phyloP scores from a whole-genome alignment of 2,888 invertebrate genomes.

The Amiota minor region DNA sequence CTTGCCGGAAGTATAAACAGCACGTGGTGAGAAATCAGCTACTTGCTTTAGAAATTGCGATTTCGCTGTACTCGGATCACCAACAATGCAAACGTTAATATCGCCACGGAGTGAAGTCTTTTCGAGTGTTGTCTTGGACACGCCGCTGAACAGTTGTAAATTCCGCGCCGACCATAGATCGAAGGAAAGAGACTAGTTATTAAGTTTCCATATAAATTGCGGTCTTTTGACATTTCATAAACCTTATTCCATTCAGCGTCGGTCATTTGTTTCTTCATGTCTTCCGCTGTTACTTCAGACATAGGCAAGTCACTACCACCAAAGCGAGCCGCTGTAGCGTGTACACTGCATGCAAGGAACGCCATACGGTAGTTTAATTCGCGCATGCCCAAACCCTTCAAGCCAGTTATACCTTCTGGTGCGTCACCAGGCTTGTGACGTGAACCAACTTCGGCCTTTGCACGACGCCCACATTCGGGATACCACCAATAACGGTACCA shows the following conservation, averaged over 20 bases:
- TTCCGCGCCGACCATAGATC: constrained; percentile 91
- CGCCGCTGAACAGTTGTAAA: constrained; percentile 98
- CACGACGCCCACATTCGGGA: constrained; percentile 90
- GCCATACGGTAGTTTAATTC: constrained; percentile 90
- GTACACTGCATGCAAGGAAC: constrained; percentile 94
- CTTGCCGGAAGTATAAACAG: constrained; percentile 98
- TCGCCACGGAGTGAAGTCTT: constrained; percentile 95
- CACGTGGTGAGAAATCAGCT: constrained; percentile 94
- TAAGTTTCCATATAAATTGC: constrained; percentile 90
- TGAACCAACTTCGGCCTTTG: constrained; percentile 86
- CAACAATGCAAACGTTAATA: constrained; percentile 97
- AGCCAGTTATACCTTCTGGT: constrained; percentile 88
- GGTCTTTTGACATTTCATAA: constrained; percentile 97
- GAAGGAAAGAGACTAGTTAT: constrained; percentile 95
- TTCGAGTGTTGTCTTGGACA: constrained; percentile 93
- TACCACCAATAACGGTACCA: constrained; percentile 91
- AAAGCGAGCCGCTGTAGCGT: constrained; percentile 89
- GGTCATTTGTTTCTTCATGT: constrained; percentile 94
- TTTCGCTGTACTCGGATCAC: constrained; percentile 99
- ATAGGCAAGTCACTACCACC: constrained; percentile 88
- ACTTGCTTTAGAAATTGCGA: constrained; percentile 97
- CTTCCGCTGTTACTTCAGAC: constrained; percentile 92
- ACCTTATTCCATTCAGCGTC: constrained; percentile 95
- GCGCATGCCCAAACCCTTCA: constrained; percentile 86
- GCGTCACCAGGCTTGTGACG: constrained; percentile 83